Evolutionary conservation across 2,113 vertebrate genomes (phyloP).

Genomic region (Sclerurus mexicanus): DNA sequence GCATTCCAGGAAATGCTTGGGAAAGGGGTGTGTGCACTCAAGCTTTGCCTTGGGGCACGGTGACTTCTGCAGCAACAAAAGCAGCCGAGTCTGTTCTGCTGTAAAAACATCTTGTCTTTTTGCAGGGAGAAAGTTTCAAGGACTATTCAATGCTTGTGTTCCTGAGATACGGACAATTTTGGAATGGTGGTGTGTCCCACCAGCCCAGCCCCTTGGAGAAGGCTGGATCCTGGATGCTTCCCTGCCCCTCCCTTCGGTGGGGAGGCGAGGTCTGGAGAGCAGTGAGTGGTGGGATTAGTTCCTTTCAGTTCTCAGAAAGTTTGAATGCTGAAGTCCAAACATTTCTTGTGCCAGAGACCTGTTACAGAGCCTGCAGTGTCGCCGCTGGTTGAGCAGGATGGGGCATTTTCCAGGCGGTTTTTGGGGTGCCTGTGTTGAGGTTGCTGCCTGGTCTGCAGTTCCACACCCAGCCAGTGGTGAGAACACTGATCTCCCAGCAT

Average conservation of each 20-base stretch:
- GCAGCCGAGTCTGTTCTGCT: neutral
- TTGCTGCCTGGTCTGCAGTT: conserved; percentile 27
- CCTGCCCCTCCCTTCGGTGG: neutral
- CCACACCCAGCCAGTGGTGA: neutral
- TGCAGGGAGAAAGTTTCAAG: conserved; percentile 20
- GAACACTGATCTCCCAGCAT: neutral
- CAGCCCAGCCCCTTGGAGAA: neutral
- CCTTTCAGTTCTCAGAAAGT: neutral
- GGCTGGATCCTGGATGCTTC: neutral
- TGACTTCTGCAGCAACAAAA: neutral
- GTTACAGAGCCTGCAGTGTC: neutral
- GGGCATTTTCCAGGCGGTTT: neutral
- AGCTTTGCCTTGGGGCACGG: neutral
- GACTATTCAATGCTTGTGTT: neutral
- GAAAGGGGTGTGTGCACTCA: neutral
- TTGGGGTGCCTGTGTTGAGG: neutral
- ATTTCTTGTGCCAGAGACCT: conserved; percentile 37
- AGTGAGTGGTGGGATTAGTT: neutral
- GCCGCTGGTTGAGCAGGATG: neutral
- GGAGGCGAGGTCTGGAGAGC: neutral
- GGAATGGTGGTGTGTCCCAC: neutral
- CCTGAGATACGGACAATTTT: neutral
- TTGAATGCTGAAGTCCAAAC: conserved; percentile 51
- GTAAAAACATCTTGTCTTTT: neutral
- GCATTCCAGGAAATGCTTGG: conserved; percentile 58